Evolutionary conservation across 2,797 vertebrate genomes (phyloP).

Genomic region (Mormyrops boulengeri): DNA sequence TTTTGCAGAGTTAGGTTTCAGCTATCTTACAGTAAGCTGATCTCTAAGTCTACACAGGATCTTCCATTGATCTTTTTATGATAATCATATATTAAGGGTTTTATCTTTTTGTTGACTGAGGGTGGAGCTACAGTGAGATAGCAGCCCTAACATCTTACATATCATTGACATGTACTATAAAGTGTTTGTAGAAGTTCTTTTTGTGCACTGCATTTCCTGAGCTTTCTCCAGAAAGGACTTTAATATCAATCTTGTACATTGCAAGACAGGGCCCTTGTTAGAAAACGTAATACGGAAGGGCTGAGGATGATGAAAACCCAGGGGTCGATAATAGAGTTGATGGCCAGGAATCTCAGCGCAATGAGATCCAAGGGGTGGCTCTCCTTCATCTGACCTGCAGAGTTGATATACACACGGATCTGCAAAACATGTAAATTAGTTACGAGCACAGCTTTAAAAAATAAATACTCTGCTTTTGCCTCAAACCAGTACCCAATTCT

Average conservation of each 20-base stretch:
- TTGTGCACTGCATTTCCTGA: not conserved
- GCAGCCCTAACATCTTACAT: not conserved
- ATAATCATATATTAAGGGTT: conserved; percentile 2
- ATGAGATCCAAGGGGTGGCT: conserved; percentile 58
- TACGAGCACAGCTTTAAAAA: not conserved
- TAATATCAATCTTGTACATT: conserved; percentile 20
- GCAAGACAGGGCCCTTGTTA: conserved; percentile 46
- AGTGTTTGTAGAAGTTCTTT: not conserved
- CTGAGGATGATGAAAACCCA: conserved; percentile 86
- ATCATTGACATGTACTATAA: not conserved
- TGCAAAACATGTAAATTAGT: conserved; percentile 39
- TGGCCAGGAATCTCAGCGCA: conserved; percentile 77
- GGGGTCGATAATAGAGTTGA: conserved; percentile 85
- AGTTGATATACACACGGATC: conserved; percentile 79
- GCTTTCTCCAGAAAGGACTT: conserved; percentile 2
- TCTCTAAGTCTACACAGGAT: not conserved
- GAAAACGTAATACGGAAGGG: conserved; percentile 71
- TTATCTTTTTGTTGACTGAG: conserved; percentile 21
- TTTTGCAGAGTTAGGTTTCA: not conserved
- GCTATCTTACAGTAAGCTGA: not conserved
- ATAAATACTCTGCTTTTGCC: not conserved
- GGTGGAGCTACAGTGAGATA: not conserved
- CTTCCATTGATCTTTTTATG: not conserved
- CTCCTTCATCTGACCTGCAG: rapidly evolving
- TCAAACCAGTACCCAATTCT: not conserved